Evolutionary conservation across 1,140 invertebrate genomes (phyloP), one percentile per base, ranked within the genome.

Genomic region (Trypoxylus dichotomus): DNA sequence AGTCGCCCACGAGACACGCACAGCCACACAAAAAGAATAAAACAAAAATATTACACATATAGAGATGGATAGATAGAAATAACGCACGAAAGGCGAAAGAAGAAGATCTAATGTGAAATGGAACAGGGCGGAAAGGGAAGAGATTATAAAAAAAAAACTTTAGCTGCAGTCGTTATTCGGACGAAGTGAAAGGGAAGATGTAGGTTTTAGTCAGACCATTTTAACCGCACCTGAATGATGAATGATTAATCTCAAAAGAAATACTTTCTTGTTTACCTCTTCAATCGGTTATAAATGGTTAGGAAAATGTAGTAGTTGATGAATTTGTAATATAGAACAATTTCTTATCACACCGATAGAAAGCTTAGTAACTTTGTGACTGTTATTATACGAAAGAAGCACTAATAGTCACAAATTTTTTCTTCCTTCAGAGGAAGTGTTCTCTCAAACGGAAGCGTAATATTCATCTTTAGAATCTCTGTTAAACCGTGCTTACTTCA

Each of bases 21-120:
- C 81, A 83, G 81, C 82, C 80, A 83, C 79, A 83, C 82, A 84
- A 83, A 84, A 84, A 83, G 82, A 82, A 83, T 82, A 80, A 81
- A 82, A 81, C 83, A 80, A 80, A 79, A 29, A 43, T 68, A 47
- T 74, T 29, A 27, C 60, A 68, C 60, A 29, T 24, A 68, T 10
- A 68, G 13, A 63, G 19, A 29, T 24, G 24, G 19, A 29, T 27
- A 13, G 60, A 29, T 68, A 24, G 60, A 68, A 29, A 24, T 68
- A 68, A 24, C 10, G 60, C 27, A 29, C 60, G 24, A 25, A 29
- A 68, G 21, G 60, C 24, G 60, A 24, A 68, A 5, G 24, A 7
- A 24, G 15, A 68, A 68, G 60, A 68, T 54, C 60, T 68, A 27
- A 68, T 15, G 60, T 68, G 60, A 27, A 68, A 68, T n/a, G 15